These are phyloP conservation scores for Brachionus sp. DNA, from an alignment of 1,140 invertebrate species.

Conservation along the genomic window DNA sequence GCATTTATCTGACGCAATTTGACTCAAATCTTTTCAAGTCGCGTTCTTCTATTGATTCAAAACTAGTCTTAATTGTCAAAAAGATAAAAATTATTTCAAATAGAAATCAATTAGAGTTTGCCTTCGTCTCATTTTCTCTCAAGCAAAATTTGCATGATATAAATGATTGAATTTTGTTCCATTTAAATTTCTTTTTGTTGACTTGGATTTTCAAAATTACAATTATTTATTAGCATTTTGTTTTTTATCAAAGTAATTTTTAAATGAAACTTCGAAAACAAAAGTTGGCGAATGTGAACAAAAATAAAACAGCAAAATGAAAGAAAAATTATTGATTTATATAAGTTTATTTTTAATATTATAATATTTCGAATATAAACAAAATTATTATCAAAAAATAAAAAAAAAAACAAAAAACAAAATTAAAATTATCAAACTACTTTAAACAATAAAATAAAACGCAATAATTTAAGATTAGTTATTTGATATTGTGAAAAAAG, in stretches of 20 bases:
- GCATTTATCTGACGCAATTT: background rate
- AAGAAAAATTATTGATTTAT: background rate
- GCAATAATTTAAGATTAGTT: constrained; percentile 24
- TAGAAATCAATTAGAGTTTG: background rate
- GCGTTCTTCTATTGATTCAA: background rate
- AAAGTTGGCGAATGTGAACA: background rate
- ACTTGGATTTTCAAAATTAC: background rate
- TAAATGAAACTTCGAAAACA: background rate
- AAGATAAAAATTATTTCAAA: background rate
- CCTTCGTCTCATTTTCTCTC: background rate
- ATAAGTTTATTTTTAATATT: constrained; percentile 10
- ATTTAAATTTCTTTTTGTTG: background rate
- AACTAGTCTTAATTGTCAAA: background rate
- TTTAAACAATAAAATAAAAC: constrained; percentile 23
- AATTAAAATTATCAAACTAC: constrained; percentile 13
- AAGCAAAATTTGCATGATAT: constrained; percentile 22
- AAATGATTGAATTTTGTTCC: constrained; percentile 23
- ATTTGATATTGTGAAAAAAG: background rate
- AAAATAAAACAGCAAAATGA: background rate
- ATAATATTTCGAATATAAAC: constrained; percentile 36
- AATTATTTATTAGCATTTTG: constrained; percentile 9
- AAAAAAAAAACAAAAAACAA: constrained; percentile 24
- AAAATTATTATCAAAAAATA: constrained; percentile 28
- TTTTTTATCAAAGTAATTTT: background rate
- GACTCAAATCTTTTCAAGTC: background rate